phyloP scores from a whole-genome alignment of 2,888 invertebrate genomes.

The Drosophila incognita region DNA sequence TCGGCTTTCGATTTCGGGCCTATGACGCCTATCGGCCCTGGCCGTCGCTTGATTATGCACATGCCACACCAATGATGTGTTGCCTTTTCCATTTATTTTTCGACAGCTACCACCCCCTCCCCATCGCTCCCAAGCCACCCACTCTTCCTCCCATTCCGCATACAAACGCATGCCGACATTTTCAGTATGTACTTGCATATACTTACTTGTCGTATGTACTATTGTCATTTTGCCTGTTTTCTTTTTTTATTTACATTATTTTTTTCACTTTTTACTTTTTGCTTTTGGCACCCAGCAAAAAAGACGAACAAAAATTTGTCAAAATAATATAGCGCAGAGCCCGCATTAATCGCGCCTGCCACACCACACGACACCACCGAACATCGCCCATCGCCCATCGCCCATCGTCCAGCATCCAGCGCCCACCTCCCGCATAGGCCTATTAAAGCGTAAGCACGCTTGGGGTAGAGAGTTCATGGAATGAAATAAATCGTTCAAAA shows the following conservation, averaged over 20 bases:
- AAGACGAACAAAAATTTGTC: slow-evolving; percentile 51
- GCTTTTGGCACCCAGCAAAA: slow-evolving; percentile 24
- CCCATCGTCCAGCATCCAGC: background rate
- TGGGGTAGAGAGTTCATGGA: slow-evolving; percentile 3
- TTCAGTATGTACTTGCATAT: slow-evolving; percentile 46
- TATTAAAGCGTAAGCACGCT: slow-evolving; percentile 45
- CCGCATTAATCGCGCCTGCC: slow-evolving; percentile 47
- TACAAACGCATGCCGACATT: slow-evolving; percentile 29
- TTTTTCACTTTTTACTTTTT: slow-evolving; percentile 14
- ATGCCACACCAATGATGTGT: slow-evolving; percentile 77
- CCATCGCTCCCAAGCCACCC: background rate
- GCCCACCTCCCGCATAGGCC: slow-evolving; percentile 29
- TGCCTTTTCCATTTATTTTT: slow-evolving; percentile 71
- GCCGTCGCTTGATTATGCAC: slow-evolving; percentile 75
- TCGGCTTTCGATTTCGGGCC: slow-evolving; percentile 65
- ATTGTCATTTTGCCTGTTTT: slow-evolving; percentile 22
- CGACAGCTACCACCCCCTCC: slow-evolving; percentile 41
- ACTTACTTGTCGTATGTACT: slow-evolving; percentile 29
- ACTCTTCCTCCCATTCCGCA: slow-evolving; percentile 6
- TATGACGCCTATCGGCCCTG: slow-evolving; percentile 54
- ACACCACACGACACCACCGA: background rate
- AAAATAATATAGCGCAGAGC: slow-evolving; percentile 59
- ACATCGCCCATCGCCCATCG: background rate
- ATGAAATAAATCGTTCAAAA: slow-evolving; percentile 7
- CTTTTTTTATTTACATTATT: slow-evolving; percentile 9